Evolutionary conservation across 1,140 invertebrate species (phyloP).

Genomic region (Eupeodes corollae): DNA sequence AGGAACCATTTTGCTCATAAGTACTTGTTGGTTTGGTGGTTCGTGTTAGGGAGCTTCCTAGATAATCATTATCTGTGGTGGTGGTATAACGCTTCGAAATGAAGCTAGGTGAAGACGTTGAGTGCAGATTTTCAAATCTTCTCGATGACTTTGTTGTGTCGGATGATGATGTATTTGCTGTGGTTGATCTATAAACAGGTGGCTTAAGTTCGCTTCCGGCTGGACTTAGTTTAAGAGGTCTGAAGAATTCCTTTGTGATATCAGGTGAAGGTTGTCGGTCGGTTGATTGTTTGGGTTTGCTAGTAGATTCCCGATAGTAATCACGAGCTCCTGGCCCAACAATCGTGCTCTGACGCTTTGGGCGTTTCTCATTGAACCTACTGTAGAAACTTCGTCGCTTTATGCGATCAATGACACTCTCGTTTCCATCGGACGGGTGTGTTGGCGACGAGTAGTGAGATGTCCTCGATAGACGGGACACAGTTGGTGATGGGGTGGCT

Average conservation of each 20-base stretch:
- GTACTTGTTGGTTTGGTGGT: constrained; percentile 23
- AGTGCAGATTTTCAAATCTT: constrained; percentile 32
- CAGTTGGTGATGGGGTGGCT: constrained; percentile 31
- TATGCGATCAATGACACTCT: constrained; percentile 74
- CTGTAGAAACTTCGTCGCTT: constrained; percentile 78
- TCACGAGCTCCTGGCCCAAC: constrained; percentile 41
- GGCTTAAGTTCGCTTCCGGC: constrained; percentile 32
- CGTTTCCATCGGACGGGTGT: constrained; percentile 39
- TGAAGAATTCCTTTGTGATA: constrained; percentile 30
- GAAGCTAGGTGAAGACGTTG: constrained; percentile 28
- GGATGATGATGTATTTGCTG: constrained; percentile 17
- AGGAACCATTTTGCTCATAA: constrained; percentile 14
- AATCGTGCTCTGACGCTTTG: constrained; percentile 47
- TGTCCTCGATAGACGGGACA: constrained; percentile 43
- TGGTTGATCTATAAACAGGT: constrained; percentile 24
- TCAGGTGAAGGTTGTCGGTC: constrained; percentile 25
- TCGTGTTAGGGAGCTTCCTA: not conserved
- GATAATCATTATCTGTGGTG: constrained; percentile 16
- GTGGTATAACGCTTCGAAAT: constrained; percentile 19
- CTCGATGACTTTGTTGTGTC: constrained; percentile 20
- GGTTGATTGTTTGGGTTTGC: constrained; percentile 5
- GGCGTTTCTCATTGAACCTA: constrained; percentile 70
- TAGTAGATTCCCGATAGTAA: constrained; percentile 32
- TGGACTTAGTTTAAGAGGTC: constrained; percentile 29
- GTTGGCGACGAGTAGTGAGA: constrained; percentile 30